These are phyloP conservation scores for Himalopsyche anomala DNA, from an alignment of 2,888 invertebrate species.

Conservation along the genomic window DNA sequence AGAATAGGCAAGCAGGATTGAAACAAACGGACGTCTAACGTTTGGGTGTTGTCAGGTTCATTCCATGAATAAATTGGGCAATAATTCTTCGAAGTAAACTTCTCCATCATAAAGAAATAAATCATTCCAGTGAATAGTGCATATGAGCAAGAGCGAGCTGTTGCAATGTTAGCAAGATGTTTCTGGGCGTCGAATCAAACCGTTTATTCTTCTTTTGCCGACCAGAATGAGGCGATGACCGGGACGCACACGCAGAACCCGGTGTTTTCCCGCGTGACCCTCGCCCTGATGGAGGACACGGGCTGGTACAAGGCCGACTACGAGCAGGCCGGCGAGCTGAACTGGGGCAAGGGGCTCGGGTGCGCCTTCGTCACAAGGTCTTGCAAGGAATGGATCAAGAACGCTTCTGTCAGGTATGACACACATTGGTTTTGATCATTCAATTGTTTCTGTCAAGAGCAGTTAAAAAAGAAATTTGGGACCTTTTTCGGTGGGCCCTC, in stretches of 20 bases:
- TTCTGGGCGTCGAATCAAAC: neutral
- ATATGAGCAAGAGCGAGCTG: too few species aligned
- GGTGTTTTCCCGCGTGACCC: constrained; percentile 94
- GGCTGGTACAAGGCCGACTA: constrained; percentile 98
- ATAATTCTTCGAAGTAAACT: too few species aligned
- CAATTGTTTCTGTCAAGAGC: too few species aligned
- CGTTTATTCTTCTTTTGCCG: neutral
- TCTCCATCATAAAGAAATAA: too few species aligned
- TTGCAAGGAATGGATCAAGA: constrained; percentile 97
- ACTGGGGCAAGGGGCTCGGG: constrained; percentile 94
- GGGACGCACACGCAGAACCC: constrained; percentile 99
- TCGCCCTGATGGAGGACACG: constrained; percentile 98
- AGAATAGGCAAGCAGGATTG: too few species aligned
- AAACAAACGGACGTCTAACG: too few species aligned
- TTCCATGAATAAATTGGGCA: too few species aligned
- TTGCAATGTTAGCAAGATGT: neutral
- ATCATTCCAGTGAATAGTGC: too few species aligned
- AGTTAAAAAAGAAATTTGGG: too few species aligned
- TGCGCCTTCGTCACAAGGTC: constrained; percentile 96
- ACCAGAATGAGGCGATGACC: constrained; percentile 98
- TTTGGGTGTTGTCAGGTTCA: too few species aligned
- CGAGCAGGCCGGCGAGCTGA: constrained; percentile 88
- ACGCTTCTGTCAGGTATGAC: constrained; percentile 81
- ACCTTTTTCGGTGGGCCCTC: too few species aligned
- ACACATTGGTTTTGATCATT: neutral